Evolutionary conservation across 23 tunicate species (phyloP), one percentile per base, ranked within the genome.

Genomic region (Botrylloides violaceus): DNA sequence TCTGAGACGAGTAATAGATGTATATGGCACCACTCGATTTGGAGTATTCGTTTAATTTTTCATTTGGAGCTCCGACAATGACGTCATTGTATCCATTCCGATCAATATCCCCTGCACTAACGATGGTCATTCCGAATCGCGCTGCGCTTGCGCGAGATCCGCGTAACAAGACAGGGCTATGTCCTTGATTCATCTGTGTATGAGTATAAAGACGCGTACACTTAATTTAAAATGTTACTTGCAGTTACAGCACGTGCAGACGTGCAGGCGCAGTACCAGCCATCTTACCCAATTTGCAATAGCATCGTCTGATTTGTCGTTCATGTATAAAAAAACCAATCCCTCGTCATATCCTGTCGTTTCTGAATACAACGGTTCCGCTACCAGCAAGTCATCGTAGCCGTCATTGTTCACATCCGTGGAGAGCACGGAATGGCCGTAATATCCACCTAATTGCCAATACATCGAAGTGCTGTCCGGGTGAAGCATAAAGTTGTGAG

Each of bases 361-460:
- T 36, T 61, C 31, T 38, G 71, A 76, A 75, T 59, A 75, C 4
- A 61, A 9, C n/a, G 79, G 79, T 29, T 65, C 70, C 3, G 79
- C 59, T 0, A 75, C 79, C 36, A 75, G 36, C 25, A 75, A 34
- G 59, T 75, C 79, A 37, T 75, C 79, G 24, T n/a, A 61, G 4
- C 50, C 57, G 33, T 75, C 79, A 4, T 32, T 1, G 79, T 75
- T 75, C 24, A 75, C 12, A 37, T 75, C 79, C 64, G 34, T 37
- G 5, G 32, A 49, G 5, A 75, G 20, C 26, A 75, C 79, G 32
- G 73, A 29, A 23, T 75, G 79, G 25, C 79, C 79, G 22, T 28
- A 75, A 36, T 75, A 75, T 12, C 43, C 72, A 4, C 79, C 79
- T 2, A 75, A 25, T 61, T 75, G 79, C 79, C 79, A 75, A 9